Evolutionary conservation across 92 coral and sea anemone genomes (phyloP).

Genomic region (Palythoa grandis): DNA sequence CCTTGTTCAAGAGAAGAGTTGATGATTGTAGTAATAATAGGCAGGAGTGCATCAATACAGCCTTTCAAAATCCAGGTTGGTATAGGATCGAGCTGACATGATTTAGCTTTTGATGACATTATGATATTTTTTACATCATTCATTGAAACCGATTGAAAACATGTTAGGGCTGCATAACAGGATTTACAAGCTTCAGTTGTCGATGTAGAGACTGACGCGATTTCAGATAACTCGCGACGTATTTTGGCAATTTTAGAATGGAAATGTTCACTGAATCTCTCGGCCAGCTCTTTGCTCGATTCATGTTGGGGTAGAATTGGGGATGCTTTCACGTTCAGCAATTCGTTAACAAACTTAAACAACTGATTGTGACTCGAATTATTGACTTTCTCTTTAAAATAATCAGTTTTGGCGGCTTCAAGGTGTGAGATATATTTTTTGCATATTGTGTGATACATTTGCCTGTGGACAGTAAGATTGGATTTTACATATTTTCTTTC

Average conservation of each 20-base stretch:
- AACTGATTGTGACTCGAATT: slow-evolving; percentile 15
- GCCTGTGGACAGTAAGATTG: too few species aligned
- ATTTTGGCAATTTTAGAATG: slow-evolving; percentile 33
- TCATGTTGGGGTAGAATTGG: slow-evolving; percentile 33
- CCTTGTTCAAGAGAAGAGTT: slow-evolving; percentile 37
- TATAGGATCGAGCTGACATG: slow-evolving; percentile 35
- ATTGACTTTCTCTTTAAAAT: not conserved
- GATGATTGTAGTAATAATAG: slow-evolving; percentile 40
- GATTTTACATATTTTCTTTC: too few species aligned
- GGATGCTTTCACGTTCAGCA: slow-evolving; percentile 1
- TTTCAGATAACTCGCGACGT: slow-evolving; percentile 24
- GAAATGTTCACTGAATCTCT: slow-evolving; percentile 38
- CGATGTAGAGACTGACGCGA: not conserved
- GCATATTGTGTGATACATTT: too few species aligned
- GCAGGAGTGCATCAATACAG: slow-evolving; percentile 31
- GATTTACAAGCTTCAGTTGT: slow-evolving; percentile 14
- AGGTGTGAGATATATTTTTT: too few species aligned
- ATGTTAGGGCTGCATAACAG: not conserved
- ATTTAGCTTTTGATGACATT: slow-evolving; percentile 32
- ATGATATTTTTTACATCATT: not conserved
- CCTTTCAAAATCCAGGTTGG: slow-evolving; percentile 46
- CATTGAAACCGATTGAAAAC: not conserved
- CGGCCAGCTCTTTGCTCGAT: slow-evolving; percentile 40
- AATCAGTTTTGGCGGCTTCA: not conserved
- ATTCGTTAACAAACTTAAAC: slow-evolving; percentile 5